phyloP scores from a whole-genome alignment of 2,113 vertebrate genomes.

The Cairina moschata region DNA sequence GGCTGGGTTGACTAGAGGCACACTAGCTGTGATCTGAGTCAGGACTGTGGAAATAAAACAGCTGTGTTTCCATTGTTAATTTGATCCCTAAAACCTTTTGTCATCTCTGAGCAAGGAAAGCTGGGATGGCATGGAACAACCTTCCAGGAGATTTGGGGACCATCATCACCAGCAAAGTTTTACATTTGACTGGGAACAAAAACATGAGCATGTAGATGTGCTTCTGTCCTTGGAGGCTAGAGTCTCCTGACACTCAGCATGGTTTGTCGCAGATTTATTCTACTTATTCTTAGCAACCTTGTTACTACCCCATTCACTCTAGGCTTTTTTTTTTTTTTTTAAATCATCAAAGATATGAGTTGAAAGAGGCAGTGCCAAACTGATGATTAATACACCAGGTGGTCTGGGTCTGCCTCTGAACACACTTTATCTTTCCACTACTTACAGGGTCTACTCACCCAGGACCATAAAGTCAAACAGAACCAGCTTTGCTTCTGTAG shows the following conservation, averaged over 20 bases:
- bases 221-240: background rate
- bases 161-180: background rate
- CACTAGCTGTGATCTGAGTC: background rate
- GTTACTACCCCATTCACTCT: background rate
- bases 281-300: background rate
- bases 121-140: background rate
- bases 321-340: background rate
- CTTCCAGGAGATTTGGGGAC: background rate
- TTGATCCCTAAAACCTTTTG: background rate
- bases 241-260: background rate
- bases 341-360: background rate
- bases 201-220: rapidly evolving
- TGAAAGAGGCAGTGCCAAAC: background rate
- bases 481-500: background rate
- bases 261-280: background rate
- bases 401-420: background rate
- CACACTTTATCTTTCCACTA: background rate
- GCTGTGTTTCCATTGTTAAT: background rate
- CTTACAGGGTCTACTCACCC: background rate
- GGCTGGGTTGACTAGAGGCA: background rate
- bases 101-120: background rate
- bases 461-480: background rate
- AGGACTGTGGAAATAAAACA: background rate
- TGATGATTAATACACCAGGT: background rate
- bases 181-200: background rate